A percentile compares a stretch with the other conserved stretches of the same genome.
These are phyloP conservation scores for Daktulosphaira vitifoliae DNA, from an alignment of 1,140 invertebrate species.

Conservation along the genomic window DNA sequence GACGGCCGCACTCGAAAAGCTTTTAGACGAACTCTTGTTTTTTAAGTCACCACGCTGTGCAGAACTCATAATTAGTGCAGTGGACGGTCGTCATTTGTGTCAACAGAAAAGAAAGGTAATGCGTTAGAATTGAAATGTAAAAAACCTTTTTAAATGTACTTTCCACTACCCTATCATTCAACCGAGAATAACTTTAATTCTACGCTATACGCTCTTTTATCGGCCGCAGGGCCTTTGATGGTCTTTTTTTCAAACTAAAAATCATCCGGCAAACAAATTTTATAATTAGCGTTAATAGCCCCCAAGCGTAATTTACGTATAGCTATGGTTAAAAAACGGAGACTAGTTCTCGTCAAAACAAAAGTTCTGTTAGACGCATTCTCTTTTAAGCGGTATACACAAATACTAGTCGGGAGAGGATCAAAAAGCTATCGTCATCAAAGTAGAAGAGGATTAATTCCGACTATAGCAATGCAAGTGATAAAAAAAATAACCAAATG, in stretches of 20 bases:
- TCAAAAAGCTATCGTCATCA: conserved; percentile 9
- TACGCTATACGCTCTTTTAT: no score
- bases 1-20: not conserved
- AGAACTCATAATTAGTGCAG: not conserved
- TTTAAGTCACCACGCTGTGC: not conserved
- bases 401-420: not conserved
- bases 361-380: not conserved
- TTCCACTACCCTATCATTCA: not conserved
- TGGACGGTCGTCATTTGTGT: not conserved
- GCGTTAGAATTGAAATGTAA: not conserved
- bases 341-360: conserved; percentile 6
- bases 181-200: conserved; percentile 1
- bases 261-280: conserved; percentile 14
- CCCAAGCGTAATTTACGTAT: conserved; percentile 1
- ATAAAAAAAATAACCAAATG: conserved; percentile 15
- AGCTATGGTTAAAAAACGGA: not conserved
- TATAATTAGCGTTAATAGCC: conserved; percentile 25
- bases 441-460: no score
- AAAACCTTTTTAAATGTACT: not conserved
- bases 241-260: not conserved
- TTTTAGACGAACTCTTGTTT: conserved; percentile 23
- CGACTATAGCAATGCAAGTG: no score
- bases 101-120: not conserved
- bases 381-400: no score
- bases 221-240: conserved; percentile 15